Percentiles rank a stretch among this genome's conserved stretches.
Evolutionary conservation across 2,888 invertebrate species (phyloP).

Genomic region (Crepidodera aurea): DNA sequence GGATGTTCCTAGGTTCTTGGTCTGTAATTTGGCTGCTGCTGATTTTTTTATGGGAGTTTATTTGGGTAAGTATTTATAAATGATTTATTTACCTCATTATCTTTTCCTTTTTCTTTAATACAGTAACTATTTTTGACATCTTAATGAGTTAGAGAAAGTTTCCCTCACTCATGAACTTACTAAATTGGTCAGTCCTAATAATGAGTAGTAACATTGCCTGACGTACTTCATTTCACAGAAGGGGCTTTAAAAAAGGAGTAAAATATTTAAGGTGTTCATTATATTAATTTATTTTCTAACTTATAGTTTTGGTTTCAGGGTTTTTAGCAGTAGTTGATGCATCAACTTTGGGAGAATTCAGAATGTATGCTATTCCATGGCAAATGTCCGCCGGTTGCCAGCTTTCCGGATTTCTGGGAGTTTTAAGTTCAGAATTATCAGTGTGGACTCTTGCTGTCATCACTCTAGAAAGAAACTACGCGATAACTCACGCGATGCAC

Average conservation of each 20-base stretch:
- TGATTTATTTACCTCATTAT: background rate
- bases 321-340: conserved; percentile 96
- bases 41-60: conserved; percentile 98
- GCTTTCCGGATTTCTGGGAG: conserved; percentile 93
- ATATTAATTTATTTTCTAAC: too few relatives aligned
- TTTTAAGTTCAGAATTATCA: conserved; percentile 91
- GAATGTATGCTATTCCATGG: conserved; percentile 96
- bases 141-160: too few relatives aligned
- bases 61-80: conserved; percentile 67
- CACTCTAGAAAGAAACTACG: conserved; percentile 94
- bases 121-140: conserved; percentile 22
- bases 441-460: conserved; percentile 97
- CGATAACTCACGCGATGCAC: conserved; percentile 97
- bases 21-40: conserved; percentile 95
- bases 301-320: too few relatives aligned
- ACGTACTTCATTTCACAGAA: too few relatives aligned
- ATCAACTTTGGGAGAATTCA: conserved; percentile 93
- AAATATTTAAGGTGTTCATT: too few relatives aligned
- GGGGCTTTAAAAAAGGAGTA: too few relatives aligned
- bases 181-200: too few relatives aligned
- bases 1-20: conserved; percentile 95
- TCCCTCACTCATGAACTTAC: too few relatives aligned
- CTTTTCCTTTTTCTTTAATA: too few relatives aligned
- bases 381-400: conserved; percentile 95
- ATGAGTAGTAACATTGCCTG: too few relatives aligned